Conservation (phyloP, 2,797 vertebrate genomes). For the Hoplostethus atlanticus region DNA sequence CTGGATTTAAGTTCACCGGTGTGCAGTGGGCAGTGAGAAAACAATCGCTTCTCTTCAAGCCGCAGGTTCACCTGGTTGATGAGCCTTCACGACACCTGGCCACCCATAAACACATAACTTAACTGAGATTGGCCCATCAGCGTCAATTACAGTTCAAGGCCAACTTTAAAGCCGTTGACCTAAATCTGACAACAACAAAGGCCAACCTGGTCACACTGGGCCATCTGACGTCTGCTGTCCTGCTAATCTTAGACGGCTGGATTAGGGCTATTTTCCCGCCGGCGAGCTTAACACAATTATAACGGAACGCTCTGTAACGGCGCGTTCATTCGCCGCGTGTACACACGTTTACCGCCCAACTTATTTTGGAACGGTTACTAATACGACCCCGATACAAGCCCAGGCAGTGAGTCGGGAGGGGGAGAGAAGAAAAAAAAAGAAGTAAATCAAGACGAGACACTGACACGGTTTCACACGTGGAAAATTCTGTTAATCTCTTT, state of each 20-base stretch:
- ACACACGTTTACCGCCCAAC: conserved; percentile 61
- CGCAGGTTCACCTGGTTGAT: conserved; percentile 11
- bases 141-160: conserved; percentile 75
- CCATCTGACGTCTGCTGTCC: conserved; percentile 83
- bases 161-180: conserved; percentile 78
- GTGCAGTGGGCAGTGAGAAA: conserved; percentile 43
- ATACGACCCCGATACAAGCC: conserved; percentile 5
- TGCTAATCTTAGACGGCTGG: conserved; percentile 82
- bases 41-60: conserved; percentile 32
- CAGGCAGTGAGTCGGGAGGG: conserved; percentile 13
- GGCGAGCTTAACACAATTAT: conserved; percentile 66
- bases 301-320: conserved; percentile 63
- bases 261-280: conserved; percentile 81
- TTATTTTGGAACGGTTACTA: conserved; percentile 29
- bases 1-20: conserved; percentile 55
- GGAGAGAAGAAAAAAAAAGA: neutral
- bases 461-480: conserved; percentile 53
- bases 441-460: conserved; percentile 39
- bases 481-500: conserved; percentile 68
- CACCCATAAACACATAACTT: conserved; percentile 40
- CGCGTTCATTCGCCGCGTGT: conserved; percentile 51
- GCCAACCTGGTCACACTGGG: conserved; percentile 78
- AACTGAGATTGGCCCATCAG: conserved; percentile 56
- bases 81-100: neutral
- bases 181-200: conserved; percentile 82